Conservation (phyloP, 2,113 vertebrate genomes). For the Ammospiza caudacuta region DNA sequence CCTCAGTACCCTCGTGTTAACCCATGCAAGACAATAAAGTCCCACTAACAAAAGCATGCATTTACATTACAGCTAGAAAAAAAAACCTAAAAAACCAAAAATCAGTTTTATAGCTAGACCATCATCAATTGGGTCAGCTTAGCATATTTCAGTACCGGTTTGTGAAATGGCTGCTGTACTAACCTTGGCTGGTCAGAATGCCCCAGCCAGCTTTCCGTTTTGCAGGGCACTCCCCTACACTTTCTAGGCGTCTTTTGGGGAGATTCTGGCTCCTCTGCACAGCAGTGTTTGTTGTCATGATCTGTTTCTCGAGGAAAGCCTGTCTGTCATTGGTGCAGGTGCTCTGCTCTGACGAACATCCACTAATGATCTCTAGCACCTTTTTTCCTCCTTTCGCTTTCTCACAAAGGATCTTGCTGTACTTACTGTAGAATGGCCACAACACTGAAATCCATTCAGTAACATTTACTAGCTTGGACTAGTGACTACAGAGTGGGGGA, state of each 20-base stretch:
- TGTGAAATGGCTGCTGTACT: slow-evolving; percentile 71
- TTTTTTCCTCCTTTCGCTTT: slow-evolving; percentile 15
- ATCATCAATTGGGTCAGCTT: slow-evolving; percentile 3
- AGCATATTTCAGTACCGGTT: not conserved
- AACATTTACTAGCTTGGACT: slow-evolving; percentile 57
- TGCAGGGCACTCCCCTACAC: slow-evolving; percentile 66
- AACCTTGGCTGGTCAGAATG: slow-evolving; percentile 96
- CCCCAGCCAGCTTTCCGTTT: slow-evolving; percentile 88
- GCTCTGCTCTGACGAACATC: slow-evolving; percentile 14
- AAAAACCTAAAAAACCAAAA: not conserved
- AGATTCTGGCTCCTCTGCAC: slow-evolving; percentile 65
- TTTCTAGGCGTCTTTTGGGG: slow-evolving; percentile 74
- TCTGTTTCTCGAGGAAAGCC: slow-evolving; percentile 45
- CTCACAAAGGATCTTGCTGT: slow-evolving; percentile 38
- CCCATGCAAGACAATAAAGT: not conserved
- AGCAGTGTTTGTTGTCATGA: slow-evolving; percentile 76
- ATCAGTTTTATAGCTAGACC: slow-evolving; percentile 20
- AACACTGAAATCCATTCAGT: slow-evolving; percentile 63
- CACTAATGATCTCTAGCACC: slow-evolving; percentile 22
- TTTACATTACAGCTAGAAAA: not conserved
- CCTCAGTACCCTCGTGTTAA: not conserved
- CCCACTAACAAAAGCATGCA: not conserved
- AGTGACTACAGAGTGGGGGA: slow-evolving; percentile 75
- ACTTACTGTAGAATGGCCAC: slow-evolving; percentile 57
- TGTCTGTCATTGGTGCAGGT: slow-evolving; percentile 40